These are phyloP conservation scores for Eupithecia centaureata DNA, from an alignment of 2,888 invertebrate genomes.

Conservation along the genomic window DNA sequence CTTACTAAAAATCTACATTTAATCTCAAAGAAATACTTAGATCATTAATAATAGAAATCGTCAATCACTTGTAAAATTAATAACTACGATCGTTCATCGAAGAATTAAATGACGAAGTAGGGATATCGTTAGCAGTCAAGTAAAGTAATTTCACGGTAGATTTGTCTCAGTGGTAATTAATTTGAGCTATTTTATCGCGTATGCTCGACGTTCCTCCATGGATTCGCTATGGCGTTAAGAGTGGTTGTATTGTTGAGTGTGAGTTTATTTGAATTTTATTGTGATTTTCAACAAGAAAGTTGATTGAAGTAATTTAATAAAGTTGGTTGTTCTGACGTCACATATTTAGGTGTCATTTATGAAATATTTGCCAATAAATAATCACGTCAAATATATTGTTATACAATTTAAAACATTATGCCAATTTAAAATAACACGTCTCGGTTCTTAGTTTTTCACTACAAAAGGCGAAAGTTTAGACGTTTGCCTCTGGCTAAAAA, in stretches of 20 bases:
- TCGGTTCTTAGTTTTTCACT: too few relatives aligned
- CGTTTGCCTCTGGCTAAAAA: too few relatives aligned
- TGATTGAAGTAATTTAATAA: background rate
- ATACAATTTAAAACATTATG: too few relatives aligned
- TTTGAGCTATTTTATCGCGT: conserved; percentile 16
- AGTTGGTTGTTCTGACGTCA: background rate
- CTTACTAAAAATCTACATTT: background rate
- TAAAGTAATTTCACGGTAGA: conserved; percentile 34
- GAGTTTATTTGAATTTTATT: conserved; percentile 29
- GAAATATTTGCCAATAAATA: background rate
- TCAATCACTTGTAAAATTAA: conserved; percentile 7
- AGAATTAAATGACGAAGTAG: conserved; percentile 6
- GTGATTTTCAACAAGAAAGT: background rate
- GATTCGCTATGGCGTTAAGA: conserved; percentile 24
- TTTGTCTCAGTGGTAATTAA: conserved; percentile 22
- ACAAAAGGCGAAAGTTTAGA: too few relatives aligned
- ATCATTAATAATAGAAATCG: conserved; percentile 7
- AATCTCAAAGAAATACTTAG: background rate
- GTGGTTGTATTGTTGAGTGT: conserved; percentile 29
- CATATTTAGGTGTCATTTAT: background rate
- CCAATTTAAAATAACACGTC: too few relatives aligned
- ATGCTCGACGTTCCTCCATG: conserved; percentile 16
- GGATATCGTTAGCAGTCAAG: conserved; percentile 9
- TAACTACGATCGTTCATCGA: background rate
- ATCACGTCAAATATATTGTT: background rate